Base-by-base conservation (phyloP, 1,140 invertebrate genomes). In the Drosophila leontia region DNA sequence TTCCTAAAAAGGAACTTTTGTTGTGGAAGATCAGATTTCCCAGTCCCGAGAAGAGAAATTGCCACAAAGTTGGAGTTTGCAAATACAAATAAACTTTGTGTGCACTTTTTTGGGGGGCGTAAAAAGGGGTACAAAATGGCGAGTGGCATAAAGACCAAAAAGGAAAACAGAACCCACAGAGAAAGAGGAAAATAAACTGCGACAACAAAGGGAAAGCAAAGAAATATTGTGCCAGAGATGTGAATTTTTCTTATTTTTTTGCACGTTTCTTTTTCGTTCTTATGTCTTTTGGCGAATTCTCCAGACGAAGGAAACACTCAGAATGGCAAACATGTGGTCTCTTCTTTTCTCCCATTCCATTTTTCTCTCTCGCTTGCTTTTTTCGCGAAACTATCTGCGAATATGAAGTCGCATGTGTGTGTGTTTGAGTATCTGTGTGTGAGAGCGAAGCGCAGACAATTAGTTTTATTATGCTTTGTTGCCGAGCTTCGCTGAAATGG, bases 391-490 rank as follows among this genome's bases (percentile, higher is more conserved):
- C 67, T 75, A 67, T 76, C 53, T 69, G 58, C 58, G 41, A 57
- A 35, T 69, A 39, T 44, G 23, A 29, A 26, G 35, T 37, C 17
- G 17, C 35, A 39, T 47, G 37, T 64, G 56, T 50, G 17, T 60
- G 34, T 50, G 35, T 42, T 45, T 62, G 61, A 64, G 51, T 64
- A 74, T 56, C 56, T 78, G 64, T 90, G 85, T 85, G 81, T 78
- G 70, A 82, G 86, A 90, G 86, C 82, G 85, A 91, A 90, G 85
- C 85, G 78, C 86, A 90, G 85, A 90, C 85, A 90, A 90, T 90
- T 90, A 90, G 85, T 90, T 90, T 90, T 90, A 90, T 90, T 90
- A 90, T 90, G 82, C 85, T 90, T 90, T 90, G 85, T 90, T 91
- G 78, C 82, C 86, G 86, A 88, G 86, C 86, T 90, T 90, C 85